phyloP scores from a whole-genome alignment of 2,113 vertebrate species.

The Dunckerocampus dactyliophorus region DNA sequence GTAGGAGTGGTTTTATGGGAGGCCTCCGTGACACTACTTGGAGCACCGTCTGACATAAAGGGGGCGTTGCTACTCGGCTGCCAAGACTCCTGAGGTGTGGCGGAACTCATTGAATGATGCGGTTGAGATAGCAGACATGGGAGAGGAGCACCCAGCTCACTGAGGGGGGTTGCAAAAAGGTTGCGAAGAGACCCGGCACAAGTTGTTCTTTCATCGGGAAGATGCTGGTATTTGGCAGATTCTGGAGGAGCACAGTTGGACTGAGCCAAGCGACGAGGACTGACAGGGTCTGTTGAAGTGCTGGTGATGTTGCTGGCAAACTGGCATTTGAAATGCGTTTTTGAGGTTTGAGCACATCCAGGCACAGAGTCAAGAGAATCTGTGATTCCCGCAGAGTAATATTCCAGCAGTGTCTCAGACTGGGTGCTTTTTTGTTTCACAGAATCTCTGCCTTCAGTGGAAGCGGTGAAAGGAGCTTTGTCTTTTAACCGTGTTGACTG shows the following conservation, averaged over 20 bases:
- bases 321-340: slow-evolving; percentile 41
- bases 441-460: background rate
- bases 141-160: background rate
- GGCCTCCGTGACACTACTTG: background rate
- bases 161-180: slow-evolving; percentile 41
- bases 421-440: background rate
- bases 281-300: slow-evolving; percentile 23
- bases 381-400: rapidly evolving
- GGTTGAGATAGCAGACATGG: background rate
- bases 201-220: background rate
- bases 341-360: background rate
- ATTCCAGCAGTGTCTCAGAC: background rate
- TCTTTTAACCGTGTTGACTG: background rate
- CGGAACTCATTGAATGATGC: background rate
- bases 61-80: background rate
- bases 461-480: background rate
- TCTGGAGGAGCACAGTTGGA: slow-evolving; percentile 25
- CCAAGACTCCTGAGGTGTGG: background rate
- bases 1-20: background rate
- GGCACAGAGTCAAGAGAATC: background rate
- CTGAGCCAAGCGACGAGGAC: slow-evolving; percentile 54
- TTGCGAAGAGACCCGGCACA: slow-evolving; percentile 12
- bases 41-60: background rate
- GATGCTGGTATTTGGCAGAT: background rate
- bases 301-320: slow-evolving; percentile 68